A percentile compares a stretch with the other conserved stretches of the same genome.
Evolutionary conservation across 2,113 vertebrate genomes (phyloP).

Genomic region (Centropus bengalensis): DNA sequence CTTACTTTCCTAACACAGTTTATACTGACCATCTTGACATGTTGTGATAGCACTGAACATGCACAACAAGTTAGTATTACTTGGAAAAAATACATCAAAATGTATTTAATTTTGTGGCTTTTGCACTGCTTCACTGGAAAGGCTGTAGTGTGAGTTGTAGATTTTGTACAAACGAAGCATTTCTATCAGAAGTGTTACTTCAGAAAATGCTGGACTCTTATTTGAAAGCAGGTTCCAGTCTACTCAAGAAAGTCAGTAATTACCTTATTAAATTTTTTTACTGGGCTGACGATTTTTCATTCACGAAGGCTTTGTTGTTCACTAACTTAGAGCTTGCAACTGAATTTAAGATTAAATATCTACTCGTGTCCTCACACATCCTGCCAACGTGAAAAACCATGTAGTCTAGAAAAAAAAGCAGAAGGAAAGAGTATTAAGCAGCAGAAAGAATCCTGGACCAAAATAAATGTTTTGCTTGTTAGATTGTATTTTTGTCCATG

Average conservation of each 20-base stretch:
- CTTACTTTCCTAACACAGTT: not conserved
- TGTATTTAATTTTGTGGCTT: not conserved
- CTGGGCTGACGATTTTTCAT: not conserved
- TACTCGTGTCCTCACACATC: not conserved
- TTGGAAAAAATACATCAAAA: not conserved
- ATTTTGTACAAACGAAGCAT: not conserved
- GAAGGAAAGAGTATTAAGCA: conserved; percentile 45
- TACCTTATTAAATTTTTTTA: not conserved
- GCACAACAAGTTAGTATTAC: not conserved
- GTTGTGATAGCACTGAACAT: not conserved
- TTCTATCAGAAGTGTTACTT: not conserved
- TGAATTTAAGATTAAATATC: not conserved
- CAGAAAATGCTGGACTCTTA: not conserved
- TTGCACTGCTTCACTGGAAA: not conserved
- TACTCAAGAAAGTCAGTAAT: not conserved
- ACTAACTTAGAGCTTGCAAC: not conserved
- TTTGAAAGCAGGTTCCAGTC: not conserved
- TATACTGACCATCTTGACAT: not conserved
- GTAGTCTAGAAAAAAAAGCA: not conserved
- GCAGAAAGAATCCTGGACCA: not conserved
- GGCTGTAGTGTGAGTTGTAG: not conserved
- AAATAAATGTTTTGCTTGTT: conserved; percentile 49
- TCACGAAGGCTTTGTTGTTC: not conserved
- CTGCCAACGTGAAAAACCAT: not conserved
- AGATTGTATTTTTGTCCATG: not conserved